Percentiles rank a stretch among this genome's conserved stretches.
Conservation (phyloP, 2,113 vertebrate genomes). For the Ondatra zibethicus region DNA sequence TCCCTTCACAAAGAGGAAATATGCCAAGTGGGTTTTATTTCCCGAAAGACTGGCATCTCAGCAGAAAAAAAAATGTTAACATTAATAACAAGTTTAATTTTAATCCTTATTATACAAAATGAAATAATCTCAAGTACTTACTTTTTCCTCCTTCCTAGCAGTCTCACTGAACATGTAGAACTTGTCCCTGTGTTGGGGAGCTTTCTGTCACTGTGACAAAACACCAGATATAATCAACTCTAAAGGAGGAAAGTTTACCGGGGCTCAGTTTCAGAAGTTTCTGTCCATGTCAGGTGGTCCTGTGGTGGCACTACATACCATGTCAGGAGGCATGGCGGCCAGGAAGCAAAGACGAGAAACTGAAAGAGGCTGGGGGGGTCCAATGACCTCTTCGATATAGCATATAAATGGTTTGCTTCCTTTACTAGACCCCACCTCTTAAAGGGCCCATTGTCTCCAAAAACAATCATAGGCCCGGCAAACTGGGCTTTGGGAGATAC, state of each 20-base stretch:
- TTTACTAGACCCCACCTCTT: not conserved
- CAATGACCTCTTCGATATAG: not conserved
- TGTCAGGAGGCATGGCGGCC: too few relatives aligned
- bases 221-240: not conserved
- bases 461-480: not conserved
- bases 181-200: not conserved
- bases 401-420: not conserved
- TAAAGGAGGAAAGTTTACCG: not conserved
- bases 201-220: not conserved
- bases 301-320: not conserved
- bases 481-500: not conserved
- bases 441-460: not conserved
- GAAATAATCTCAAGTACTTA: not conserved
- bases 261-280: not conserved
- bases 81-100: constrained; percentile 4
- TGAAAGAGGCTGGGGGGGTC: not conserved
- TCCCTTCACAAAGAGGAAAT: not conserved
- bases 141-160: not conserved
- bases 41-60: not conserved
- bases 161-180: not conserved
- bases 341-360: not conserved
- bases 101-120: constrained; percentile 10
- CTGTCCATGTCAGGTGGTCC: not conserved
- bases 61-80: not conserved
- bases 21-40: not conserved